Evolutionary conservation across 2,888 invertebrate genomes (phyloP).

Genomic region (Malacosoma neustria): DNA sequence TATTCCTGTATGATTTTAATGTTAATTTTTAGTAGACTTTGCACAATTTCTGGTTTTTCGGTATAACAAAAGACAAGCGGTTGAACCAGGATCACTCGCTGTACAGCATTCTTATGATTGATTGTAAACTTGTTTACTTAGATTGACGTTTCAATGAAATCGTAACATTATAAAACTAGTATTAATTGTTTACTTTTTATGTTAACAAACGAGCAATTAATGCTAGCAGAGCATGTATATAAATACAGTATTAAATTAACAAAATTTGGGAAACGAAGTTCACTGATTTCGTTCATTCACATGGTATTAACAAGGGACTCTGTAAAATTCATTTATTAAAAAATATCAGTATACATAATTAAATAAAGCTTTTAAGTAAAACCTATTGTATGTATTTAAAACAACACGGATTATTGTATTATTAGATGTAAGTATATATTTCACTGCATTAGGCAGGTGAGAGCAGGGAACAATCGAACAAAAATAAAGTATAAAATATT

Average conservation of each 20-base stretch:
- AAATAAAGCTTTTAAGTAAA: too few relatives aligned
- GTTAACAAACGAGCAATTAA: background rate
- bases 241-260: too few relatives aligned
- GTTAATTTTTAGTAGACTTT: constrained; percentile 65
- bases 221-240: too few relatives aligned
- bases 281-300: too few relatives aligned
- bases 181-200: background rate
- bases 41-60: constrained; percentile 53
- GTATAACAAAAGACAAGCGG: constrained; percentile 49
- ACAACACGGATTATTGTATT: too few relatives aligned
- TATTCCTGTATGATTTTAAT: constrained; percentile 64
- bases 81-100: constrained; percentile 57
- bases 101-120: constrained; percentile 70
- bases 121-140: constrained; percentile 66
- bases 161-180: constrained; percentile 9
- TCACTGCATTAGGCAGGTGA: constrained; percentile 61
- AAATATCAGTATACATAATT: too few relatives aligned
- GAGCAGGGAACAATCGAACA: constrained; percentile 46
- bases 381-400: too few relatives aligned
- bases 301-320: too few relatives aligned
- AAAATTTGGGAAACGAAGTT: too few relatives aligned
- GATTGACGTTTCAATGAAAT: constrained; percentile 48
- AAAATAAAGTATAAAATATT: constrained; percentile 68
- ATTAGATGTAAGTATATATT: too few relatives aligned
- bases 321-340: too few relatives aligned